Evolutionary conservation across 1,140 invertebrate genomes (phyloP), one percentile per base, ranked within the genome.

Genomic region (Phocides pigmalion): DNA sequence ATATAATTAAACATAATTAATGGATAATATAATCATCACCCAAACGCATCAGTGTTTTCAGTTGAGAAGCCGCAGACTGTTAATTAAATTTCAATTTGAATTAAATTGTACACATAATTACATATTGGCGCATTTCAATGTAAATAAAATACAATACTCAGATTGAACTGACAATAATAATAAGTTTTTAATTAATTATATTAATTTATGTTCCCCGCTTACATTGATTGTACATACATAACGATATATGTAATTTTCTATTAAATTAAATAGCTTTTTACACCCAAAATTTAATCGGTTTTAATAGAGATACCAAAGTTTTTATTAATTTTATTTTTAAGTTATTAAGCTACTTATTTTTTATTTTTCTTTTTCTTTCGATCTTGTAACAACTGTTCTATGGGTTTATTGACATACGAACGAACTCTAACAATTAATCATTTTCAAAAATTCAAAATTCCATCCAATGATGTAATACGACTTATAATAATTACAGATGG

Each of bases 271-370:
- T 82, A 89, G 83, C 82, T 82, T 89, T 76, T 85, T 89, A 74
- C 82, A 82, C 72, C 79, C 81, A 87, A 90, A 89, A 84, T 82
- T 82, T 82, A 88, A 85, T 89, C 81, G 84, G 84, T 86, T 79
- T 84, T 87, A 87, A 88, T 84, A 82, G 81, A 84, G 73, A 90
- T 90, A 89, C 88, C 88, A 90, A 90, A 90, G 87, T 90, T 89
- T 83, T 87, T 83, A 84, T 79, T 89, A 88, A 82, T 87, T 84
- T 84, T 79, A 85, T 81, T 81, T 82, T 85, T 90, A 87, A 87
- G 81, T 82, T 90, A 78, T 81, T 87, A 82, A 87, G 81, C 76
- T 78, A 83, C 72, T 79, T 81, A 71, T 70, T 82, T 76, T 79
- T 77, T 66, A 75, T 70, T 72, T 71, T 72, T 73, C 82, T 72